Evolutionary conservation across 2,888 invertebrate genomes (phyloP), one percentile per base, ranked within the genome.

Genomic region (Perdita meconis): DNA sequence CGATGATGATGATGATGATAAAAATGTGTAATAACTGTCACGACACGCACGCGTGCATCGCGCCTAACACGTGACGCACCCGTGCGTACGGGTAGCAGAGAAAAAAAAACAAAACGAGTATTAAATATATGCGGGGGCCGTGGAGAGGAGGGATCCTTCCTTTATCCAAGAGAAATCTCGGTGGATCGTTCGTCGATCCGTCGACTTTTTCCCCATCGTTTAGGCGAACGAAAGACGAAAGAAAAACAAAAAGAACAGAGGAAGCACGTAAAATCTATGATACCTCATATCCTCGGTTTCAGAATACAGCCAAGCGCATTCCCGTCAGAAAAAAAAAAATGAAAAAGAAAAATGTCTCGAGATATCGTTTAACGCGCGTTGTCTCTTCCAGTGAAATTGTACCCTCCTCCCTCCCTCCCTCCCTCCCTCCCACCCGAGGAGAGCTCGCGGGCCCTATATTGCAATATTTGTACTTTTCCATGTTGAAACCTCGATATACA

Each of bases 381-480:
- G 73, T 77, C 81, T 79, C 78, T 82, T 84, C 78, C 79, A 72
- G 53, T 78, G 78, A 82, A 71, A 74, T 81, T 69, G 61, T 77
- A 81, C 88, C 91, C 89, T 90, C 78, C 78, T 81, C 80, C 82
- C 81, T 86, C 85, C 86, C 86, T 90, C 89, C 90, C 89, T 89
- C 90, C 90, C 90, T 90, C 90, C 91, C 91, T 89, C 91, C 91
- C 89, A 89, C 90, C 90, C 90, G 89, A 91, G 90, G 90, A 91
- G 89, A 92, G 90, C 91, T 92, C 91, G 89, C 90, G 90, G 90
- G 91, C 92, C 92, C 92, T 91, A 92, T 90, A 92, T 90, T 92
- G 92, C 92, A 92, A 92, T 92, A 92, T 92, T 92, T 92, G 92
- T 92, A 92, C 92, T 92, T 92, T 92, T 92, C 92, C 92, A 92